phyloP scores from a whole-genome alignment of 2,113 vertebrate genomes.

The Forbesichthys agassizii region DNA sequence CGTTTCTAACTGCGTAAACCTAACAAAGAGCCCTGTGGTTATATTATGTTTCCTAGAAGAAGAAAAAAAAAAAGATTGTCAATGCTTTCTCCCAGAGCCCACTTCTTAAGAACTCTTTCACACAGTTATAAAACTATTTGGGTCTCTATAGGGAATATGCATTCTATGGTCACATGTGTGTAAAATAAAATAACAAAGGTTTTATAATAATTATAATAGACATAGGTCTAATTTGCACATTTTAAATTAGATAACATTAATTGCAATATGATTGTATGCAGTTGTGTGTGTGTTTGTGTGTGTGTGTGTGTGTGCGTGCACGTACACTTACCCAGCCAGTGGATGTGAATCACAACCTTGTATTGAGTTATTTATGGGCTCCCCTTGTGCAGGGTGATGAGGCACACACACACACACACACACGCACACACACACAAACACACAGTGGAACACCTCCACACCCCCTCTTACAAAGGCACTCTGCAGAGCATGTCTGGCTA shows the following conservation, averaged over 20 bases:
- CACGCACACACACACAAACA: conserved; percentile 32
- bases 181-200: conserved; percentile 1
- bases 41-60: conserved; percentile 54
- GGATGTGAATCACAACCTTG: conserved; percentile 19
- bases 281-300: conserved; percentile 17
- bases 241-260: conserved; percentile 45
- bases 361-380: conserved; percentile 53
- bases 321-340: not conserved
- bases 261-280: conserved; percentile 23
- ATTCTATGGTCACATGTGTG: conserved; percentile 10
- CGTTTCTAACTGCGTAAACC: conserved; percentile 44
- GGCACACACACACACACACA: conserved; percentile 14
- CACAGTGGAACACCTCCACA: not conserved
- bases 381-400: conserved; percentile 25
- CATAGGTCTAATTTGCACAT: conserved; percentile 32
- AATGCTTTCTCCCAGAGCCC: conserved; percentile 44
- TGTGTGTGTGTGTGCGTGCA: conserved; percentile 15
- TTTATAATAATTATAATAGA: not conserved
- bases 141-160: not conserved
- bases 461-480: conserved; percentile 42
- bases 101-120: conserved; percentile 49
- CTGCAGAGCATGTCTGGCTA: conserved; percentile 38
- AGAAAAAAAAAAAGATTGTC: conserved; percentile 56
- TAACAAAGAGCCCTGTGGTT: conserved; percentile 55
- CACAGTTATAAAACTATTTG: conserved; percentile 34